Base-by-base conservation (phyloP, 2,113 vertebrate species). In the Cairina moschata region DNA sequence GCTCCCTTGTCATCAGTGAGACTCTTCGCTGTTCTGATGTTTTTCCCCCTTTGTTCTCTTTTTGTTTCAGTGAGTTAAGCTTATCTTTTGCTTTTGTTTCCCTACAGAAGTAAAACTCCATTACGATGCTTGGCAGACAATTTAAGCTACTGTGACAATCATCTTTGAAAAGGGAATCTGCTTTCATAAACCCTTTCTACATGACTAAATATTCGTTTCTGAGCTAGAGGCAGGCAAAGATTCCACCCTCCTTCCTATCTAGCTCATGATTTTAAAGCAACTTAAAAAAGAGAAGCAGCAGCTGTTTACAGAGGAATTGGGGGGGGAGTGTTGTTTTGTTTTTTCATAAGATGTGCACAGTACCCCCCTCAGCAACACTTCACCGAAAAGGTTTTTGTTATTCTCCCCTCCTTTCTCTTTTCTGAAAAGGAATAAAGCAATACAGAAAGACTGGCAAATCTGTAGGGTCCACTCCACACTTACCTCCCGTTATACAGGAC, bases 21-120 rank as follows among this genome's bases (percentile, higher is more conserved):
- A 73, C 74, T 87, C 84, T 91, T 7, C 20, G 28, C 88, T 90
- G 32, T 82, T 91, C 80, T 58, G 62, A 72, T 77, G 58, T 58
- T 87, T 88, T 86, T 56, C 67, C n/a, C 34, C 25, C 68, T 96
- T 91, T 83, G 91, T 91, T 91, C 91, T 88, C 90, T 59, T 81
- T 92, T 95, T 93, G 91, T 96, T 95, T 96, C 95, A 95, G 11
- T 63, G 93, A 97, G 92, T 97, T 95, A 96, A 91, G 86, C 92
- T 97, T 95, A 95, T 95, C 97, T 97, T 90, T 67, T 85, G 71
- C 97, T 97, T 97, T 97, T 98, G 95, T 98, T 97, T 97, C 97
- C 95, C 96, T 83, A 54, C 77, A 65, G 79, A 93, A 97, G 97
- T 97, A 97, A 95, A 97, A 97, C 62, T 95, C 94, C 75, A 95